Evolutionary conservation across 2,888 invertebrate species (phyloP), one percentile per base, ranked within the genome.

Genomic region (Pyralis farinalis): DNA sequence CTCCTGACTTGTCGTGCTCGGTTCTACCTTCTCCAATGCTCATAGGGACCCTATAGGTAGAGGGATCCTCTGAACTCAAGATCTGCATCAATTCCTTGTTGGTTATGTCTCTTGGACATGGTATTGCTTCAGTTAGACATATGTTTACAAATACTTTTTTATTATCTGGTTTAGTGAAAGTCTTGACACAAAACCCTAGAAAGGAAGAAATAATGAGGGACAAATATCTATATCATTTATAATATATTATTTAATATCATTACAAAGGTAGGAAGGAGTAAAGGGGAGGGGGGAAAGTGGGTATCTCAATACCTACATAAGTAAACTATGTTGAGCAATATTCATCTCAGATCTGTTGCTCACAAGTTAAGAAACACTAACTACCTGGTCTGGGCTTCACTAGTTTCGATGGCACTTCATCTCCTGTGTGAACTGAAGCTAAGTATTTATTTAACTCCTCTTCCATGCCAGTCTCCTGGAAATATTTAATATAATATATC

Each of bases 91-190:
- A 85, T 58, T 95, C 94, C 40, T 92, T 92, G 67, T 93, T 92
- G 1, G 91, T 90, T 29, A 96, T 91, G 57, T 96, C 93, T 56
- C 91, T 89, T 1, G 94, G 95, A 42, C 92, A 79, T 7, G 95
- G 95, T 53, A 96, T 93, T 31, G 94, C 94, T 49, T 93, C 92
- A 0, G 95, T 94, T 45, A 93, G 91, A 66, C 97, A 97, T 41
- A 97, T 90, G 66, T 98, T 98, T 12, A 97, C 91, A 72, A 98
- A 98, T 20, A 95, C 85, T 78, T 97, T 97, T 44, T 92, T 92
- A 42, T 90, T 90, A 22, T 91, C 91, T 33, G 91, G 89, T 9
- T 90, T 84, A 47, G 93, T 92, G 49, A 87, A 92, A 3, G 94
- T 91, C 84, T 97, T 97, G 0, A 96, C 91, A 69, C 96, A 96